Evolutionary conservation across 2,113 vertebrate species (phyloP).

Genomic region (Turdus rufiventris): DNA sequence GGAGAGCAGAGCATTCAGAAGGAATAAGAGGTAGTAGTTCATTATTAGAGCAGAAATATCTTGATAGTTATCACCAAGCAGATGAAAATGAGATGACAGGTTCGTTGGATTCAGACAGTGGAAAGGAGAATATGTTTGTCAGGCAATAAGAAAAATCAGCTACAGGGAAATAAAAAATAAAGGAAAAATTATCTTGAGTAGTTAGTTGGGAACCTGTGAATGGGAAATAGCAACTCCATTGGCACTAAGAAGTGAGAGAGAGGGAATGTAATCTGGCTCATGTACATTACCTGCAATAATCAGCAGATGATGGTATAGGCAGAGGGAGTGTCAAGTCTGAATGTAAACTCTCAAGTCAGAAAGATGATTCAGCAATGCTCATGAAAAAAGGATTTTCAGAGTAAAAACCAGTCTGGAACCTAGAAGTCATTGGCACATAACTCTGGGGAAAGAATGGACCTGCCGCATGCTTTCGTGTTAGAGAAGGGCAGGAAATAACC

Average conservation of each 20-base stretch:
- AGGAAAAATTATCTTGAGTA: not conserved
- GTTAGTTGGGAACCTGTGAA: not conserved
- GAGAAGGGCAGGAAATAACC: not conserved
- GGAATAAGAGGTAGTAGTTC: not conserved
- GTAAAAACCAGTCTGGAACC: not conserved
- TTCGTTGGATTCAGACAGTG: not conserved
- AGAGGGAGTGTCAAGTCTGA: not conserved
- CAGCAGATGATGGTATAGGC: not conserved
- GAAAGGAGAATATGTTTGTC: not conserved
- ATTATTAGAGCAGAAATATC: not conserved
- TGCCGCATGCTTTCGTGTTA: not conserved
- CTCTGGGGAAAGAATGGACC: not conserved
- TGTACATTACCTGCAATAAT: not conserved
- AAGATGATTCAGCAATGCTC: not conserved
- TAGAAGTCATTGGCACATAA: not conserved
- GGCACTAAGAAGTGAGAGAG: not conserved
- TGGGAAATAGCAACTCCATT: not conserved
- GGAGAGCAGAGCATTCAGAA: not conserved
- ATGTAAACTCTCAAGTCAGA: not conserved
- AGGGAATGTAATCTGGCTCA: not conserved
- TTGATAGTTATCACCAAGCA: not conserved
- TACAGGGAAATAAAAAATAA: not conserved
- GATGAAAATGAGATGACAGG: not conserved
- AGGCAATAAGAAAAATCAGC: not conserved
- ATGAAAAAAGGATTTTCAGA: not conserved